Evolutionary conservation across 2,797 vertebrate genomes (phyloP).

Genomic region (Danio tinwini): DNA sequence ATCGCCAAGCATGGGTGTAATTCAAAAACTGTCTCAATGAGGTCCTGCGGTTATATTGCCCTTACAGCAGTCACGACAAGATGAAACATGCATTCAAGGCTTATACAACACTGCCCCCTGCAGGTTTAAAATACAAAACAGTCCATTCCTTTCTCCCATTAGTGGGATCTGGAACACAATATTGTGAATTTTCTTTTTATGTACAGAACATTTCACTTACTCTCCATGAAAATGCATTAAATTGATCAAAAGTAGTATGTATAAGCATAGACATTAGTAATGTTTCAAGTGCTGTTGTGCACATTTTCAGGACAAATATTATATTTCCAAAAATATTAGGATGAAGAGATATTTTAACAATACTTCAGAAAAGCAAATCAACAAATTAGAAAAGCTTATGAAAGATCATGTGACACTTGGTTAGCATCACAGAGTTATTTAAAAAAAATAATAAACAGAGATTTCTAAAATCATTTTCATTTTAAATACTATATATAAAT

Average conservation of each 20-base stretch:
- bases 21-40: conserved; percentile 35
- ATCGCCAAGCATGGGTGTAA: conserved; percentile 6
- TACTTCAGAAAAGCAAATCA: background rate
- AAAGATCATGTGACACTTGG: background rate
- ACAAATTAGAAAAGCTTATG: background rate
- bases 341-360: too few relatives aligned
- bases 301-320: too few relatives aligned
- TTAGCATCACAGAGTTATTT: too few relatives aligned
- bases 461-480: too few relatives aligned
- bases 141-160: background rate
- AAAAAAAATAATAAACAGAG: too few relatives aligned
- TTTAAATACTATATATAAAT: too few relatives aligned
- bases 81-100: conserved; percentile 20
- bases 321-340: too few relatives aligned
- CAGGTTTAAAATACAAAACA: conserved; percentile 5
- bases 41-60: conserved; percentile 4
- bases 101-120: conserved; percentile 79
- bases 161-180: background rate
- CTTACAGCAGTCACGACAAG: conserved; percentile 22
- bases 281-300: too few relatives aligned
- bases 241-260: too few relatives aligned
- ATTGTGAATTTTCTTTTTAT: background rate
- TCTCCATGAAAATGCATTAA: too few relatives aligned
- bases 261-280: too few relatives aligned
- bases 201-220: too few relatives aligned